Percentiles rank a stretch among this genome's conserved stretches.
Conservation (phyloP, 2,888 invertebrate species). For the Orthosia incerta region DNA sequence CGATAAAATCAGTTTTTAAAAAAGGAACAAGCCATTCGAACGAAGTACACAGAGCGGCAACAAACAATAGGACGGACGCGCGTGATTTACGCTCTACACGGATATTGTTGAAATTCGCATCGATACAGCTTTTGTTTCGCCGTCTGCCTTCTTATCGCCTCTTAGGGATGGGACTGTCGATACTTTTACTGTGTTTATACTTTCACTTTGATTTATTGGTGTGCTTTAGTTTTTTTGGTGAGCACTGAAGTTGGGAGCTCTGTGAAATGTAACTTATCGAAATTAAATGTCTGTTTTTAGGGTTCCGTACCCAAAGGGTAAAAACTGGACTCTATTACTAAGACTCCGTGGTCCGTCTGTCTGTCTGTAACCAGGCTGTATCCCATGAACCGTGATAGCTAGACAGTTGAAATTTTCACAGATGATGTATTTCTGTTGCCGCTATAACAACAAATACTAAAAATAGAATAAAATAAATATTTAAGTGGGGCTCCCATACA, state of each 20-base stretch:
- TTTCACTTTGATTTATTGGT: conserved; percentile 53
- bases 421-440: too few species aligned
- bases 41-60: conserved; percentile 63
- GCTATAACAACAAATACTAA: too few species aligned
- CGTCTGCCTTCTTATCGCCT: conserved; percentile 68
- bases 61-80: conserved; percentile 69
- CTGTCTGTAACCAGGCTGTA: too few species aligned
- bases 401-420: too few species aligned
- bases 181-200: conserved; percentile 49
- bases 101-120: conserved; percentile 69
- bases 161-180: conserved; percentile 64
- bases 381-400: too few species aligned
- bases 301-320: too few species aligned
- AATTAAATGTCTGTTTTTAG: background rate
- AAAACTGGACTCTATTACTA: too few species aligned
- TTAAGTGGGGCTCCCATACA: too few species aligned
- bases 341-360: too few species aligned
- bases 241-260: background rate
- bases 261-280: background rate
- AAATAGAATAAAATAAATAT: too few species aligned
- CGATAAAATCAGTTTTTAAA: conserved; percentile 65
- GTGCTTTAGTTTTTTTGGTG: conserved; percentile 11
- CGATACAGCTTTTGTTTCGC: conserved; percentile 69
- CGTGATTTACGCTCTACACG: conserved; percentile 68
- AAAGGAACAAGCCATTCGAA: conserved; percentile 60